Percentiles rank a stretch among this genome's conserved stretches.
phyloP scores from a whole-genome alignment of 37 sponge, comb jelly and placozoan genomes.

The Sycon ciliatum region DNA sequence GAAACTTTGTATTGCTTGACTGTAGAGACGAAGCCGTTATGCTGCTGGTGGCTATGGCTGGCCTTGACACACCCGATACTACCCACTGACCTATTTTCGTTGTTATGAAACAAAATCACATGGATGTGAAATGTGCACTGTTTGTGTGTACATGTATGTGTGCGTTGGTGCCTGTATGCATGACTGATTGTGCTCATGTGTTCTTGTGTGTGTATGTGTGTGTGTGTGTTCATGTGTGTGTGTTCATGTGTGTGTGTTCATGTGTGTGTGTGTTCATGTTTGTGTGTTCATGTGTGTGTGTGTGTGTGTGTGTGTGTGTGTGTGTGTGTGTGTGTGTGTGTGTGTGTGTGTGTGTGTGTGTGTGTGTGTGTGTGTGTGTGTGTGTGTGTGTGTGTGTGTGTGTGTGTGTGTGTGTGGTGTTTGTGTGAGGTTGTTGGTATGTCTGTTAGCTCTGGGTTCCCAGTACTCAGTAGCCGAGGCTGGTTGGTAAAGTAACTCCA shows the following conservation, averaged over 20 bases:
- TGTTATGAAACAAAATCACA: neutral
- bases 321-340: slow-evolving; percentile 27
- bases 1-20: neutral
- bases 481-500: too few relatives aligned
- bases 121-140: neutral
- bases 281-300: too few relatives aligned
- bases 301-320: slow-evolving; percentile 30
- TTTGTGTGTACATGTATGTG: neutral
- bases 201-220: slow-evolving; percentile 19
- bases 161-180: neutral
- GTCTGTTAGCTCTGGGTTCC: too few relatives aligned
- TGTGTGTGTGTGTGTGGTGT: too few relatives aligned
- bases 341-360: slow-evolving; percentile 25
- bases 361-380: slow-evolving; percentile 28
- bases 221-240: slow-evolving; percentile 13
- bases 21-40: too few relatives aligned
- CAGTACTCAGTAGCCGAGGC: too few relatives aligned
- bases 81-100: too few relatives aligned
- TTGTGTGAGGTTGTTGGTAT: too few relatives aligned
- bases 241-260: slow-evolving; percentile 6
- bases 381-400: slow-evolving; percentile 21
- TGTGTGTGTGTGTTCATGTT: slow-evolving; percentile 35
- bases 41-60: too few relatives aligned
- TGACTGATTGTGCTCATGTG: neutral
- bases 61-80: too few relatives aligned